phyloP scores from a whole-genome alignment of 2,797 vertebrate species.

The Carapus acus region DNA sequence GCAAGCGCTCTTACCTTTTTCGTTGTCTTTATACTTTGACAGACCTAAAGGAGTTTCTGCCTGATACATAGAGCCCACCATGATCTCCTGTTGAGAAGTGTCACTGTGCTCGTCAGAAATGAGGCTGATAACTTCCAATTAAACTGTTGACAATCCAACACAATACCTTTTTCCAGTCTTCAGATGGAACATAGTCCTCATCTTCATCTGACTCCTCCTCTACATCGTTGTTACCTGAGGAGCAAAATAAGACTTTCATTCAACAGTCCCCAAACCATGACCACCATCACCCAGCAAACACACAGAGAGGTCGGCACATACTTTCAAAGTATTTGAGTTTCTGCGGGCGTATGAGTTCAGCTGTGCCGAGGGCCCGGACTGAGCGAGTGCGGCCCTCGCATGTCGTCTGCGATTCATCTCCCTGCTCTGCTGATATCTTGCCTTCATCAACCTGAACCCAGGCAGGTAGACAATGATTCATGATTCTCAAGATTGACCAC shows the following conservation, averaged over 20 bases:
- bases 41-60: slow-evolving; percentile 91
- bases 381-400: slow-evolving; percentile 81
- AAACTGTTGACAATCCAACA: not conserved
- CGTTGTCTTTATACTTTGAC: slow-evolving; percentile 91
- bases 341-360: slow-evolving; percentile 84
- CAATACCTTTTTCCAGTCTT: slow-evolving; percentile 98
- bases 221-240: slow-evolving; percentile 83
- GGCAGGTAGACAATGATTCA: not conserved
- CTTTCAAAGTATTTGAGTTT: slow-evolving; percentile 94
- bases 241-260: slow-evolving; percentile 8
- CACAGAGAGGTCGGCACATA: slow-evolving; percentile 50
- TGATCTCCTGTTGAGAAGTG: slow-evolving; percentile 84
- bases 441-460: slow-evolving; percentile 74
- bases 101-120: slow-evolving; percentile 2
- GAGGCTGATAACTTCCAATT: no score
- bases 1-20: slow-evolving; percentile 76
- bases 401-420: slow-evolving; percentile 77
- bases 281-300: not conserved
- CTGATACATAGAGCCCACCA: slow-evolving; percentile 99
- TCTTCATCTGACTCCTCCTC: slow-evolving; percentile 98
- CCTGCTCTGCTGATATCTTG: slow-evolving; percentile 79
- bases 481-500: no score
- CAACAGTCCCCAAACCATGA: slow-evolving; percentile 2
- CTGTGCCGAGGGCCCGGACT: slow-evolving; percentile 77
- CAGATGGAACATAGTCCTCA: slow-evolving; percentile 97